Percentiles rank a stretch among this genome's conserved stretches.
These are phyloP conservation scores for Trinectes maculatus DNA, from an alignment of 2,113 vertebrate species.

Conservation along the genomic window DNA sequence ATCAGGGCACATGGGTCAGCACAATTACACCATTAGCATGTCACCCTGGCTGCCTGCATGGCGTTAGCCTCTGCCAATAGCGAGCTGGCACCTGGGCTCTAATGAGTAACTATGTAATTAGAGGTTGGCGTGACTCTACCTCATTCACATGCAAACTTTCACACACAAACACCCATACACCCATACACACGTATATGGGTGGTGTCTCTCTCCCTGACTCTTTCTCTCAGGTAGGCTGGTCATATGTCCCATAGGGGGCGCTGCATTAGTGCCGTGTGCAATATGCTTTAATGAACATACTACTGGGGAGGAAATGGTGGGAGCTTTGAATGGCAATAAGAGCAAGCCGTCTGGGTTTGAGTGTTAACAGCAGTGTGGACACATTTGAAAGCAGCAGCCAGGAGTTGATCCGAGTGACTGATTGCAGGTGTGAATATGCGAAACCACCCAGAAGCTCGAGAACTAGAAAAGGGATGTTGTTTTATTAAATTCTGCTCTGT, in stretches of 20 bases:
- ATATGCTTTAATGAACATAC: conserved; percentile 44
- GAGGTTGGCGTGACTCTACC: conserved; percentile 49
- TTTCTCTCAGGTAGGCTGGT: conserved; percentile 17
- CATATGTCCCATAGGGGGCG: conserved; percentile 51
- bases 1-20: conserved; percentile 64
- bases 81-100: conserved; percentile 64
- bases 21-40: conserved; percentile 73
- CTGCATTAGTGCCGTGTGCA: conserved; percentile 3
- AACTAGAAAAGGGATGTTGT: neutral
- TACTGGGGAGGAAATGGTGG: neutral
- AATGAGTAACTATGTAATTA: conserved; percentile 75
- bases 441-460: neutral
- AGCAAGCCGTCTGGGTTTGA: conserved; percentile 13
- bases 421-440: conserved; percentile 5
- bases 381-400: neutral
- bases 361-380: neutral
- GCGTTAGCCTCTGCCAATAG: conserved; percentile 66
- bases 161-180: conserved; percentile 5
- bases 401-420: conserved; percentile 28
- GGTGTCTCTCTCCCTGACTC: conserved; percentile 6
- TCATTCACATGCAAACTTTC: conserved; percentile 18
- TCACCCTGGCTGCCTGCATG: conserved; percentile 60
- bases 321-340: conserved; percentile 51
- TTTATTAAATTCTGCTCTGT: neutral
- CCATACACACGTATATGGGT: neutral